Evolutionary conservation across 1,140 invertebrate genomes (phyloP).

Genomic region (Drosophila lacertosa): DNA sequence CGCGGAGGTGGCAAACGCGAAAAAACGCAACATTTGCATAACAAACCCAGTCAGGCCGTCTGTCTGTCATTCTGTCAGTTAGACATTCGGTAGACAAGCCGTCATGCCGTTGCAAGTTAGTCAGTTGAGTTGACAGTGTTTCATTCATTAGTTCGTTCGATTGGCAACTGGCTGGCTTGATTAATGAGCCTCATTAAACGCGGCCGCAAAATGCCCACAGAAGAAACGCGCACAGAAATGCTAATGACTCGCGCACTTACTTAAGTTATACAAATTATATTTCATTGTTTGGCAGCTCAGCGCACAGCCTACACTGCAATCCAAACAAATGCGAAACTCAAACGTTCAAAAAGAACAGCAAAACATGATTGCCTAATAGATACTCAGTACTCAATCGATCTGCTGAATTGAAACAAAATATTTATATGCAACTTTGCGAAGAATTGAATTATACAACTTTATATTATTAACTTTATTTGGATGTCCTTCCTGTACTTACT

Average conservation of each 20-base stretch:
- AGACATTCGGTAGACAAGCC: background rate
- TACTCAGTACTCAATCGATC: background rate
- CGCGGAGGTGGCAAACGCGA: constrained; percentile 41
- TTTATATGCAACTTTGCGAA: no score
- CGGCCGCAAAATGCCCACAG: constrained; percentile 37
- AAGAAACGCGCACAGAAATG: constrained; percentile 27
- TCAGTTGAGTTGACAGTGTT: constrained; percentile 8
- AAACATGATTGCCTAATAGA: background rate
- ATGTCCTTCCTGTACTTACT: no score
- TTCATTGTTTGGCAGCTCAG: constrained; percentile 45
- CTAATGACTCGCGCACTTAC: constrained; percentile 51
- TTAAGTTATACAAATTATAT: constrained; percentile 67
- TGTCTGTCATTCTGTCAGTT: background rate
- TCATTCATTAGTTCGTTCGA: constrained; percentile 23
- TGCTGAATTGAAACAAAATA: no score
- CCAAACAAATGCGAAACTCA: constrained; percentile 6
- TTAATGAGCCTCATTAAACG: constrained; percentile 75
- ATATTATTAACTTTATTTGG: no score
- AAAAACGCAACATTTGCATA: constrained; percentile 41
- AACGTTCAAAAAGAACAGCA: constrained; percentile 2
- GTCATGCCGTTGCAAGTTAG: background rate
- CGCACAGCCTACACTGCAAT: constrained; percentile 5
- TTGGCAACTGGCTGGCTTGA: constrained; percentile 54
- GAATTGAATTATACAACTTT: no score
- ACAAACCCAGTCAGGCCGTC: constrained; percentile 10